Evolutionary conservation across 2,113 vertebrate genomes (phyloP).

Genomic region (Nycticorax nycticorax): DNA sequence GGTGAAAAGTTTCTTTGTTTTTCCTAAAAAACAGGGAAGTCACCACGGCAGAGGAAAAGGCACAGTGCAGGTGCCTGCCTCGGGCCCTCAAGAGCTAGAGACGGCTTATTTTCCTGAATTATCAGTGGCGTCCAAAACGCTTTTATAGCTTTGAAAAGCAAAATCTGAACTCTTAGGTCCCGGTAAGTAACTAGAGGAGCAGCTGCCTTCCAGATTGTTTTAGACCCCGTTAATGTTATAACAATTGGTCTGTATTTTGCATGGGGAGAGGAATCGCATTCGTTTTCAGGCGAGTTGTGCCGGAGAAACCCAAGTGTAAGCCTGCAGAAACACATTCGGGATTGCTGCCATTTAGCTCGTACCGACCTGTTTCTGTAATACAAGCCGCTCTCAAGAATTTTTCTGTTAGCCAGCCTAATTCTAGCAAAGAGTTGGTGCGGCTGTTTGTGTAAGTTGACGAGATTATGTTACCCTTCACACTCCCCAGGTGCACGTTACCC

Average conservation of each 20-base stretch:
- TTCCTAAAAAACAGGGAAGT: neutral
- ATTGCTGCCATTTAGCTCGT: neutral
- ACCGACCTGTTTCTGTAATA: neutral
- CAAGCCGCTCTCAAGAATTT: neutral
- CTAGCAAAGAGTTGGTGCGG: neutral
- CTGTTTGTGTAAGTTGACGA: neutral
- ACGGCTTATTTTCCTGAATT: neutral
- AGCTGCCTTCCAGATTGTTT: neutral
- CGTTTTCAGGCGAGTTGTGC: neutral
- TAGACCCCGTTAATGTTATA: neutral
- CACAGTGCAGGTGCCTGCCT: rapidly evolving
- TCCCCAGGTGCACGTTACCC: neutral
- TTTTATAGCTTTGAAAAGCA: neutral
- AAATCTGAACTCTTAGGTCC: neutral
- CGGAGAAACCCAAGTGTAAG: neutral
- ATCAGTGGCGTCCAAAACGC: neutral
- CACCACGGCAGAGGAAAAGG: neutral
- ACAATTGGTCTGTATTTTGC: neutral
- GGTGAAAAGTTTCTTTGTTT: neutral
- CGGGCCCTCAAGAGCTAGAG: neutral
- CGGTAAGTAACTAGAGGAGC: neutral
- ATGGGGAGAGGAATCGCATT: rapidly evolving
- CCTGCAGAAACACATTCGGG: neutral
- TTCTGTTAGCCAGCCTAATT: neutral
- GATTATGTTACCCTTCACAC: neutral